Evolutionary conservation across 2,113 vertebrate species (phyloP), one percentile per base, ranked within the genome.

Genomic region (Ptychochromis oligacanthus): DNA sequence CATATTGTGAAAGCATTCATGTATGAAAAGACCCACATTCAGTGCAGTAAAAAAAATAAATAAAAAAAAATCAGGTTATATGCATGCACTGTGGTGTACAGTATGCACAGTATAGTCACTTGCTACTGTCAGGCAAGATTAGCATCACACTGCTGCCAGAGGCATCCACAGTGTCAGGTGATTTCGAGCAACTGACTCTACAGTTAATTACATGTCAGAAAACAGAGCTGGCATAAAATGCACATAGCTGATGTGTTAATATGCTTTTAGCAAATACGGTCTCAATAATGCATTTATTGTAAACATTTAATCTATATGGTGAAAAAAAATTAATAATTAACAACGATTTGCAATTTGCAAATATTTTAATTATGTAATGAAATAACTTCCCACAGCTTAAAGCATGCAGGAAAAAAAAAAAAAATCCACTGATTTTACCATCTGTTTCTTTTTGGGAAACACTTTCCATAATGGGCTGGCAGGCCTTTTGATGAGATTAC

Each of bases 191-290:
- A 90, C 80, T 82, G 84, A 85, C 89, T 86, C 83, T 46, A 77
- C 83, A 82, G 75, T 92, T 93, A 91, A 93, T 90, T 89, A 90
- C 78, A 87, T 87, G 82, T 82, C 58, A 67, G 82, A 75, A 91
- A 88, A 89, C 77, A 86, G 43, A 86, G 79, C 24, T 81, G 82
- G 56, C 83, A 74, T 77, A 18, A 83, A 88, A 60, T 36, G 70
- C 49, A 70, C 26, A n/a, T 40, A 77, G 15, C 55, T 74, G 82
- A 87, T 83, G 77, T 87, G 82, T 54, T 90, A 77, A 80, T 75
- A 75, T 81, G 38, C 77, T 87, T 81, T 85, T 17, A 82, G 80
- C 64, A 58, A 26, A 75, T 17, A 43, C 17, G 58, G 67, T 75
- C 13, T 54, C 49, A 84, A 80, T 75, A 46, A 38, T 15, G 14